phyloP scores from a whole-genome alignment of 1,140 invertebrate genomes.

The Drosophila ercepeae region DNA sequence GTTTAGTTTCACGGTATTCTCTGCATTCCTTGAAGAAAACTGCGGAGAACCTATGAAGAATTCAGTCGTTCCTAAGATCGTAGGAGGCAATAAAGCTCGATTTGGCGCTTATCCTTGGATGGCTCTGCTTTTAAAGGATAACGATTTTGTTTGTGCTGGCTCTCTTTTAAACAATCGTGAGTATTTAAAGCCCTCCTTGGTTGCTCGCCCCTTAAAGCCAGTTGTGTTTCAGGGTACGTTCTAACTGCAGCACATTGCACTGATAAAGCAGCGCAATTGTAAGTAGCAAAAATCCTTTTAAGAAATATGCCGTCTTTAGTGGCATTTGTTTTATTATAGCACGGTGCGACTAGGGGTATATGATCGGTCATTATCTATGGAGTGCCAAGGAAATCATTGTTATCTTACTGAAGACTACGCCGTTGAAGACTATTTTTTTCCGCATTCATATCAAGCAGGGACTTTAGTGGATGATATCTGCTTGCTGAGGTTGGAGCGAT shows the following conservation, averaged over 20 bases:
- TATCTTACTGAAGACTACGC: not conserved
- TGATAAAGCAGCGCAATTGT: not conserved
- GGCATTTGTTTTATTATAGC: not conserved
- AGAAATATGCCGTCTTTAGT: not conserved
- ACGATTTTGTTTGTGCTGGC: conserved; percentile 2
- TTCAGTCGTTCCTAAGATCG: no score
- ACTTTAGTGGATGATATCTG: not conserved
- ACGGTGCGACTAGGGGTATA: not conserved
- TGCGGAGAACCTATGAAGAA: not conserved
- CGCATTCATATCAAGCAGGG: not conserved
- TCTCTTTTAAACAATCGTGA: conserved; percentile 9
- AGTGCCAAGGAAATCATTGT: not conserved
- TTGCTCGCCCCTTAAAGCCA: not conserved
- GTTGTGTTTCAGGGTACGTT: not conserved
- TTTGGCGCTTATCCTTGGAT: not conserved
- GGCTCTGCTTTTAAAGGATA: not conserved
- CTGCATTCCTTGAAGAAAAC: not conserved
- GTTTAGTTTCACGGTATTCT: not conserved
- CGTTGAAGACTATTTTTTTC: not conserved
- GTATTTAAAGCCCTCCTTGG: not conserved
- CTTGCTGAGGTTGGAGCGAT: not conserved
- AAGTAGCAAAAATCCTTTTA: not conserved
- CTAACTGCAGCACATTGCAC: conserved; percentile 11
- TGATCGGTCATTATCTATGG: not conserved
- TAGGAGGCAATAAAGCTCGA: no score